Conservation (phyloP, 2,797 vertebrate genomes). For the Parotocinclus haroldoi region DNA sequence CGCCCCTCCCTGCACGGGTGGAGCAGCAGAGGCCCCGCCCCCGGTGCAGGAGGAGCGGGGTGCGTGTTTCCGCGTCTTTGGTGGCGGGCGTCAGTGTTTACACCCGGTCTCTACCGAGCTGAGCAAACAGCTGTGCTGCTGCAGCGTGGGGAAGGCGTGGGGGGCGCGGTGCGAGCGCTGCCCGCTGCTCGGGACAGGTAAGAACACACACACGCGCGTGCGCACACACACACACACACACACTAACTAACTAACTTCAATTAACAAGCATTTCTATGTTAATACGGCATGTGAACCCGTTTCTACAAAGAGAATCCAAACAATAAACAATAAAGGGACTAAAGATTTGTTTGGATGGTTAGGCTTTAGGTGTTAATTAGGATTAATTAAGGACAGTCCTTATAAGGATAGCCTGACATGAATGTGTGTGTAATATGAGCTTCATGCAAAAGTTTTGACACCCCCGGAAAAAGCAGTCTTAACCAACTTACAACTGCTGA, state of each 20-base stretch:
- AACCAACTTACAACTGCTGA: not conserved
- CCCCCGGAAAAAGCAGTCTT: no score
- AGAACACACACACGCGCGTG: constrained; percentile 54
- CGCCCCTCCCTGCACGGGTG: constrained; percentile 44
- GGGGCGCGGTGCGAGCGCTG: constrained; percentile 93
- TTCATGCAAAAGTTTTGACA: no score
- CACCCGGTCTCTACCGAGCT: constrained; percentile 95
- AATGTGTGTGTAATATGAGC: no score
- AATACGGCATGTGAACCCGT: no score
- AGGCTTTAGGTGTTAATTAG: no score
- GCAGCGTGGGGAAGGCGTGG: constrained; percentile 99
- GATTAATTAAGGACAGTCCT: no score
- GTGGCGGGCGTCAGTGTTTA: constrained; percentile 89
- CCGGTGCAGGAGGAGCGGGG: constrained; percentile 90
- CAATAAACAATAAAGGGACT: no score
- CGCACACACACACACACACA: constrained; percentile 31
- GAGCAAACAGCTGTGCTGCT: constrained; percentile 98
- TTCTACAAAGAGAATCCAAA: no score
- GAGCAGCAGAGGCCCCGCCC: constrained; percentile 78
- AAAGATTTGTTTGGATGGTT: no score
- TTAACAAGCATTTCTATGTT: no score
- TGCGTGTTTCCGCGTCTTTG: constrained; percentile 93
- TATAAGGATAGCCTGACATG: no score
- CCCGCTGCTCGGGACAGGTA: constrained; percentile 94
- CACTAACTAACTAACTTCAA: not conserved